Base-by-base conservation (phyloP, 2,888 invertebrate species). In the Gibbula magus region DNA sequence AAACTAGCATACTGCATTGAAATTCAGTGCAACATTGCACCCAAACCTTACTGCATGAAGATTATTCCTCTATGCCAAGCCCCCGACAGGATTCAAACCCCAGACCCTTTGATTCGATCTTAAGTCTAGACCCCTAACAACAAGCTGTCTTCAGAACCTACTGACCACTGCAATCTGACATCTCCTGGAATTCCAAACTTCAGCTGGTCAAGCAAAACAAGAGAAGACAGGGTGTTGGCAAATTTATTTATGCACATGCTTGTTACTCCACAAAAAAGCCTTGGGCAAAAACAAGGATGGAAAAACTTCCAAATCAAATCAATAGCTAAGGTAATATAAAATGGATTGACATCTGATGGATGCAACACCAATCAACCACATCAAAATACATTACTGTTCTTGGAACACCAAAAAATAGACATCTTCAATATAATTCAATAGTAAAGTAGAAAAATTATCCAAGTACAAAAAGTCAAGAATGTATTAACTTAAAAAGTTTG, bases 191-290 rank as follows among this genome's bases (percentile, higher is more conserved):
- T 45, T 10, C 10, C 45, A 4, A 10, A 10, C 45, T 10, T 1
- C 45, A 3, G 20, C 51, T 52, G 22, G 75, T n/a, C 16, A 76
- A 13, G 18, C 18, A 35, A 56, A 2, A 32, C 66, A n/a, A 61
- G 20, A 56, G 7, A 77, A 35, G 25, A 29, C 32, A 51, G 61
- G 78, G 78, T 70, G 51, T 78, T 67, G 78, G 67, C 70, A 74
- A 74, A 74, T 78, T 78, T 78, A 78, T 78, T 78, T 66, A 78
- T 78, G 78, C 78, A 78, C 78, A 78, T 78, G 67, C 70, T 78
- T 29, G 61, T 78, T 51, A 51, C 29, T 77, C 56, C 77, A 77
- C 78, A 78, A 22, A 67, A 78, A 78, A 70, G 70, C 67, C 70
- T 78, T 45, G 67, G 74, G 51, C 39, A 78, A 67, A 78, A 78